A percentile compares a stretch with the other conserved stretches of the same genome.
Conservation (phyloP, 2,113 vertebrate species). For the Platycercus adscitus region DNA sequence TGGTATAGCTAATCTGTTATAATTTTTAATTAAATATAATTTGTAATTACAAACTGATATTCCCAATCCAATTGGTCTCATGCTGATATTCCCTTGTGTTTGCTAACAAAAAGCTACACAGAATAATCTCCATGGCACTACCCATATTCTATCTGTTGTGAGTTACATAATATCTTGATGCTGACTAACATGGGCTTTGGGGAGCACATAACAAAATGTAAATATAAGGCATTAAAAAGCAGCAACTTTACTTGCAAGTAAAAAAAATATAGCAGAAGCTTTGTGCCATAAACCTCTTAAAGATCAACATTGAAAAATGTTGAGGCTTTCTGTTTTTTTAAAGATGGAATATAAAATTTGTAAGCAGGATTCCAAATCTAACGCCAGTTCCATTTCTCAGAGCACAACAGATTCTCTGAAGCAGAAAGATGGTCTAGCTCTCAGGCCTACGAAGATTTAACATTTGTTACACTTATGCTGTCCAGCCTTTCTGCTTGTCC, state of each 20-base stretch:
- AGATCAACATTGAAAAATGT: neutral
- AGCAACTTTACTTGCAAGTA: neutral
- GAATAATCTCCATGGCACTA: neutral
- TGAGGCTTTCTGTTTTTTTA: neutral
- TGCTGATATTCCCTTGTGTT: neutral
- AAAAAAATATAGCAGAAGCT: neutral
- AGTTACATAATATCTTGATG: neutral
- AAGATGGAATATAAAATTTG: neutral
- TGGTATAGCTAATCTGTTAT: slow-evolving; percentile 59
- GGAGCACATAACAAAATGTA: neutral
- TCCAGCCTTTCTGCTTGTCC: neutral
- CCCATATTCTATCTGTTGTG: neutral
- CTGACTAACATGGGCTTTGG: neutral
- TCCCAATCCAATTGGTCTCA: slow-evolving; percentile 36
- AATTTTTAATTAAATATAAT: slow-evolving; percentile 66
- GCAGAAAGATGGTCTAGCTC: neutral
- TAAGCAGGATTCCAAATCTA: neutral
- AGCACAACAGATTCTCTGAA: neutral
- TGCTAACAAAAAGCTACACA: slow-evolving; percentile 5
- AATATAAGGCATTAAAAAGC: neutral
- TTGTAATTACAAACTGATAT: slow-evolving; percentile 60
- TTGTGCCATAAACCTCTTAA: neutral
- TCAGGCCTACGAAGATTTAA: neutral
- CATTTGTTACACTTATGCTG: neutral
- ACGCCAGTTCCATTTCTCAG: neutral